Percentiles rank a stretch among this genome's conserved stretches.
phyloP scores from a whole-genome alignment of 2,113 vertebrate species.

The Callochromis pleurospilus region DNA sequence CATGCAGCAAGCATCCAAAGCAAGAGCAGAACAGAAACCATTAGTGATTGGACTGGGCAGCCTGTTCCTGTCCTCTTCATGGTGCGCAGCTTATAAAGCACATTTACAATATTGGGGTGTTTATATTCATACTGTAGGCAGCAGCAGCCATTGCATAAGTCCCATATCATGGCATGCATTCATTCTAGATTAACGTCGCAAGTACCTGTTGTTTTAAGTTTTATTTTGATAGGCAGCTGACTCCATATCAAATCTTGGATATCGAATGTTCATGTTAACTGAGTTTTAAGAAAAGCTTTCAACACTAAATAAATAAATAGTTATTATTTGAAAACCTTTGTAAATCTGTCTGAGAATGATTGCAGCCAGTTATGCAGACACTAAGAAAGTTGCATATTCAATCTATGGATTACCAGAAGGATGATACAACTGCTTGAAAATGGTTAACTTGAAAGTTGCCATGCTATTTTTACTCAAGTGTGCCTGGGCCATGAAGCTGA shows the following conservation, averaged over 20 bases:
- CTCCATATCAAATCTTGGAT: not conserved
- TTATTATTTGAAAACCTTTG: not conserved
- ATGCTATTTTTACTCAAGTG: not conserved
- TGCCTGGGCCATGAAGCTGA: not conserved
- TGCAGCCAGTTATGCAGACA: not conserved
- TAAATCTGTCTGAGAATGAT: not conserved
- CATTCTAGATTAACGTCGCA: not conserved
- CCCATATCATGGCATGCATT: not conserved
- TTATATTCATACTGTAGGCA: not conserved
- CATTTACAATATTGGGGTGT: constrained; percentile 40
- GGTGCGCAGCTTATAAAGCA: constrained; percentile 27
- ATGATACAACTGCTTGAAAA: not conserved
- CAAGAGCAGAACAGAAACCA: constrained; percentile 71
- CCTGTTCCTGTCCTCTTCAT: constrained; percentile 3
- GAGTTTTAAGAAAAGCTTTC: not conserved
- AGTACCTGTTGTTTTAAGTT: not conserved
- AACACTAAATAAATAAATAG: not conserved
- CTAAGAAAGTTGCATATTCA: not conserved
- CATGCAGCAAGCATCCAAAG: constrained; percentile 75
- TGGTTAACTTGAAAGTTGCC: not conserved
- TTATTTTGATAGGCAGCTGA: not conserved
- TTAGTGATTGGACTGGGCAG: constrained; percentile 49
- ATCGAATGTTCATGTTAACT: not conserved
- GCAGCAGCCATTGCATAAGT: constrained; percentile 16
- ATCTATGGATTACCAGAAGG: not conserved